phyloP scores from a whole-genome alignment of 2,113 vertebrate genomes.

The Eonycteris spelaea region DNA sequence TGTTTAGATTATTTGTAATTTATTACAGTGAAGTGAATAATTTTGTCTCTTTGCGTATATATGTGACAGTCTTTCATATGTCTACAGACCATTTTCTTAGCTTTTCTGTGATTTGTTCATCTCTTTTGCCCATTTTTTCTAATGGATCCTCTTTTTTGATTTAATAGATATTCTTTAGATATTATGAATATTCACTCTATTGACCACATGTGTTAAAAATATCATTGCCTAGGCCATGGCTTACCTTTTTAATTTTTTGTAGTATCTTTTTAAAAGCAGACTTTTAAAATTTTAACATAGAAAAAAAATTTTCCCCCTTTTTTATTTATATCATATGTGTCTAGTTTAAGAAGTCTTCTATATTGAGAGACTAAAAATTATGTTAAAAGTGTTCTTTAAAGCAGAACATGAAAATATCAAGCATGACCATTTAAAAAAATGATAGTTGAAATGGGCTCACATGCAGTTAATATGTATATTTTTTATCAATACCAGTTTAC shows the following conservation, averaged over 20 bases:
- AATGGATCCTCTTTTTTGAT: neutral
- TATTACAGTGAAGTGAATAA: neutral
- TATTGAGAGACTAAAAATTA: neutral
- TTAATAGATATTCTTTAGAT: neutral
- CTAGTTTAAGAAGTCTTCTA: neutral
- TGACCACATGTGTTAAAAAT: neutral
- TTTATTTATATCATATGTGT: neutral
- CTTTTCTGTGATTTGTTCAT: neutral
- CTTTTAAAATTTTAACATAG: neutral
- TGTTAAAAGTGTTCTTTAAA: neutral
- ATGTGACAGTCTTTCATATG: neutral
- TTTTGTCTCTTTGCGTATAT: neutral
- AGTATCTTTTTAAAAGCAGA: neutral
- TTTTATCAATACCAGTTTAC: neutral
- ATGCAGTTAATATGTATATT: neutral
- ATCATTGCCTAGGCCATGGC: neutral
- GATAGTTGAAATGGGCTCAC: neutral
- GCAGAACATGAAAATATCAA: neutral
- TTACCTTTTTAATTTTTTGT: neutral
- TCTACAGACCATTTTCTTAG: neutral
- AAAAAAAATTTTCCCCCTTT: neutral
- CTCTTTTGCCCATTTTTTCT: neutral
- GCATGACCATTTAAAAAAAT: neutral
- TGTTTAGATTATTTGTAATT: neutral
- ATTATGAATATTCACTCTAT: neutral